Evolutionary conservation across 1,140 invertebrate species (phyloP).

Genomic region (Pseudachorutes palmiensis): DNA sequence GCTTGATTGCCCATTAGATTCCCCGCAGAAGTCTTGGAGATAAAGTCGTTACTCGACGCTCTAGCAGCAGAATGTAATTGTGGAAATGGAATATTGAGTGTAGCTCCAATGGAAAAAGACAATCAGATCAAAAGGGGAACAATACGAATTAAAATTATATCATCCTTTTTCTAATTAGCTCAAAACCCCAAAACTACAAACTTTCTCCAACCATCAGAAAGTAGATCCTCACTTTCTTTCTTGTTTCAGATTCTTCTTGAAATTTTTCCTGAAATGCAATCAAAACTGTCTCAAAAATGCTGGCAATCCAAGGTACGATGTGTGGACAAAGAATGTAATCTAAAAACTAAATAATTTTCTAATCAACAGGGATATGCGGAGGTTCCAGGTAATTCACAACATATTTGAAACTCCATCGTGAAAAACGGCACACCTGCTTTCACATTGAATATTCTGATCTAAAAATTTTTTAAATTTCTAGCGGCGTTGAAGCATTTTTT

Average conservation of each 20-base stretch:
- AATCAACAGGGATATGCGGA: conserved; percentile 97
- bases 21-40: not conserved
- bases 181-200: no score
- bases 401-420: not conserved
- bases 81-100: conserved; percentile 2
- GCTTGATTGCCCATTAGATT: not conserved
- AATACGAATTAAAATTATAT: not conserved
- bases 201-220: no score
- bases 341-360: no score
- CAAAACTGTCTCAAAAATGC: conserved; percentile 99
- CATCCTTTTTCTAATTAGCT: not conserved
- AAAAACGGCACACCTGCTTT: not conserved
- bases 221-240: no score
- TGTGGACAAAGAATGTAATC: no score
- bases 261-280: conserved; percentile 99
- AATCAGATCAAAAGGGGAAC: conserved; percentile 8
- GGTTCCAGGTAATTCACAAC: conserved; percentile 81
- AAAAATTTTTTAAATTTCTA: no score
- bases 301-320: conserved; percentile 93
- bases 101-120: not conserved
- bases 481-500: no score
- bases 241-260: conserved; percentile 94
- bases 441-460: no score
- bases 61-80: conserved; percentile 7
- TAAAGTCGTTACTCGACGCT: conserved; percentile 3